Evolutionary conservation across 1,140 invertebrate genomes (phyloP).

Genomic region (Oryctes rhinoceros): DNA sequence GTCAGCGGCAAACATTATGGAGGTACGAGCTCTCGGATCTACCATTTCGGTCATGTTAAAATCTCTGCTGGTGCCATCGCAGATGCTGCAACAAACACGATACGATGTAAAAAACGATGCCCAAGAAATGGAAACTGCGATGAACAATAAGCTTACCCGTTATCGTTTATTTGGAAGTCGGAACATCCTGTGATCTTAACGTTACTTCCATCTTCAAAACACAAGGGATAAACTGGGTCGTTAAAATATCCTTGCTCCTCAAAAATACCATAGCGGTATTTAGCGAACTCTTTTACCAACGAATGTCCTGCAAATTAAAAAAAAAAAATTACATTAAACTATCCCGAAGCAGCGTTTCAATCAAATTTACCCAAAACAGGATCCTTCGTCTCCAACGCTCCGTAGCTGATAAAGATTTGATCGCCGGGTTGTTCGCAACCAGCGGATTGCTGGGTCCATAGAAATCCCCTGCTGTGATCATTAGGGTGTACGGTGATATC

Average conservation of each 20-base stretch:
- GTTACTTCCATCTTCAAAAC: slow-evolving; percentile 61
- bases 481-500: slow-evolving; percentile 65
- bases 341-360: slow-evolving; percentile 4
- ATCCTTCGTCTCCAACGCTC: slow-evolving; percentile 54
- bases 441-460: slow-evolving; percentile 69
- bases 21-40: slow-evolving; percentile 63
- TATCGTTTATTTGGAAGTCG: slow-evolving; percentile 62
- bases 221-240: slow-evolving; percentile 69
- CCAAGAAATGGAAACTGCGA: neutral
- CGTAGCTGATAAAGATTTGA: slow-evolving; percentile 66
- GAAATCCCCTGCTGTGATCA: slow-evolving; percentile 64
- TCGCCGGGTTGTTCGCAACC: slow-evolving; percentile 69
- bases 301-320: slow-evolving; percentile 60
- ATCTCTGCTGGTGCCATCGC: slow-evolving; percentile 49
- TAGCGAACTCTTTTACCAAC: slow-evolving; percentile 72
- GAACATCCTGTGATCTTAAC: slow-evolving; percentile 64
- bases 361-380: slow-evolving; percentile 56
- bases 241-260: slow-evolving; percentile 70
- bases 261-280: slow-evolving; percentile 76
- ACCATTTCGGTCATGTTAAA: slow-evolving; percentile 60
- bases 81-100: slow-evolving; percentile 56
- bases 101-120: slow-evolving; percentile 44
- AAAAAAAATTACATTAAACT: neutral
- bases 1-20: slow-evolving; percentile 66
- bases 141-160: slow-evolving; percentile 58